A percentile compares a stretch with the other conserved stretches of the same genome.
Evolutionary conservation across 2,113 vertebrate genomes (phyloP).

Genomic region (Ploceus nigricollis): DNA sequence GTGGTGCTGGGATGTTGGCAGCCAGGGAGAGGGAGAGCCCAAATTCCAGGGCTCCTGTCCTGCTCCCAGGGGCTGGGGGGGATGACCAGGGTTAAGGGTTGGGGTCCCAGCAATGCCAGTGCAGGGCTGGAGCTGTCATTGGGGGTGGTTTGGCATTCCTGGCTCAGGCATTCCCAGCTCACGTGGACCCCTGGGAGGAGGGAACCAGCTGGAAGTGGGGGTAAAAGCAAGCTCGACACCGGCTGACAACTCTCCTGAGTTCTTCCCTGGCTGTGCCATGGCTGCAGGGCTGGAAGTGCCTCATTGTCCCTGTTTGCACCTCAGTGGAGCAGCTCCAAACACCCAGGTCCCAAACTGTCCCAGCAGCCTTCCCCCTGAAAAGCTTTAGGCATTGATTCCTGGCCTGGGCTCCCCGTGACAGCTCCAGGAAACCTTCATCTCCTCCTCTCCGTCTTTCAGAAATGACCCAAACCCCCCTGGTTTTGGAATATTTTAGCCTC

Average conservation of each 20-base stretch:
- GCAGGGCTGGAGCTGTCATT: neutral
- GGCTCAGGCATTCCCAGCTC: neutral
- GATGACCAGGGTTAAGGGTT: neutral
- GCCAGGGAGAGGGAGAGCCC: neutral
- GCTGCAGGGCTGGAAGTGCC: neutral
- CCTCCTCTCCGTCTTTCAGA: neutral
- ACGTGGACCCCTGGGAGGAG: fast-evolving
- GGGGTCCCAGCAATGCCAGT: neutral
- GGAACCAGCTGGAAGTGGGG: neutral
- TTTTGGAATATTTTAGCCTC: neutral
- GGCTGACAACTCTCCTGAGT: neutral
- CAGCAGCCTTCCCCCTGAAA: neutral
- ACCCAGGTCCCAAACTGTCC: fast-evolving
- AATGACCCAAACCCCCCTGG: fast-evolving
- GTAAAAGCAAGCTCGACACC: neutral
- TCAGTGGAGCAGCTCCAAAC: neutral
- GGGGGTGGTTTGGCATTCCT: neutral
- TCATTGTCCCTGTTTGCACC: fast-evolving
- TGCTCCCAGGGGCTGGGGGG: neutral
- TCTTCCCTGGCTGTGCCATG: neutral
- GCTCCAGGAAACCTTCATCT: neutral
- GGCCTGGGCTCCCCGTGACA: neutral
- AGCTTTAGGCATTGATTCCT: neutral
- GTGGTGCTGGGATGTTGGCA: neutral
- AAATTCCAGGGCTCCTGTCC: neutral